Conservation (phyloP, 2,113 vertebrate species). For the Cochlearius cochlearius region DNA sequence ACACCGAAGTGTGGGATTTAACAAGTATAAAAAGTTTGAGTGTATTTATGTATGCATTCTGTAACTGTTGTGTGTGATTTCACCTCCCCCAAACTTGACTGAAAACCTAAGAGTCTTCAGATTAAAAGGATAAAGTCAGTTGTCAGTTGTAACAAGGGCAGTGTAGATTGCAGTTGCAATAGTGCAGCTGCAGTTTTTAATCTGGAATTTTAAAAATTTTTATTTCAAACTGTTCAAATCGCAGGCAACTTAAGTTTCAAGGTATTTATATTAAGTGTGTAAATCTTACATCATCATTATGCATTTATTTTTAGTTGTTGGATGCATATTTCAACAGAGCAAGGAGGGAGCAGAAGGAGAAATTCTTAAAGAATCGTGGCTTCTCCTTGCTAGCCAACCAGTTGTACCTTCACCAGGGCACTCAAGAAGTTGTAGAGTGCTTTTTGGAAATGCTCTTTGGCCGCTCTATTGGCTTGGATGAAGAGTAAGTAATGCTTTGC, state of each 20-base stretch:
- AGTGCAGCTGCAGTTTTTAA: neutral
- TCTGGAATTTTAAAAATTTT: neutral
- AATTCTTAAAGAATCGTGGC: slow-evolving; percentile 94
- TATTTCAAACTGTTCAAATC: neutral
- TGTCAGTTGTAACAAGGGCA: neutral
- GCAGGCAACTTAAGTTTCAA: neutral
- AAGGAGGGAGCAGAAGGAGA: slow-evolving; percentile 94
- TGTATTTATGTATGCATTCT: neutral
- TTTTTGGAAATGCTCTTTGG: slow-evolving; percentile 94
- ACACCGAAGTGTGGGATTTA: neutral
- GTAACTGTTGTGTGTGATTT: neutral
- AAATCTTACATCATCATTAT: slow-evolving; percentile 8
- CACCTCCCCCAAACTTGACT: neutral
- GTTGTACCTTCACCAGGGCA: slow-evolving; percentile 92
- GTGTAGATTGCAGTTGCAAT: neutral
- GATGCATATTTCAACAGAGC: slow-evolving; percentile 95
- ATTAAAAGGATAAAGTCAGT: neutral
- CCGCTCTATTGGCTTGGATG: slow-evolving; percentile 85
- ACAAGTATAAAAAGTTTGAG: neutral
- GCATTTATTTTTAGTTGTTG: slow-evolving; percentile 81
- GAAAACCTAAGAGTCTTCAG: neutral
- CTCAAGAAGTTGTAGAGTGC: slow-evolving; percentile 88
- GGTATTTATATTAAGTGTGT: neutral
- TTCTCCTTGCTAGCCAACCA: slow-evolving; percentile 97
- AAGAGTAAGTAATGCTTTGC: slow-evolving; percentile 83